Base-by-base conservation (phyloP, 1,140 invertebrate genomes). In the Tetraneura akinire region DNA sequence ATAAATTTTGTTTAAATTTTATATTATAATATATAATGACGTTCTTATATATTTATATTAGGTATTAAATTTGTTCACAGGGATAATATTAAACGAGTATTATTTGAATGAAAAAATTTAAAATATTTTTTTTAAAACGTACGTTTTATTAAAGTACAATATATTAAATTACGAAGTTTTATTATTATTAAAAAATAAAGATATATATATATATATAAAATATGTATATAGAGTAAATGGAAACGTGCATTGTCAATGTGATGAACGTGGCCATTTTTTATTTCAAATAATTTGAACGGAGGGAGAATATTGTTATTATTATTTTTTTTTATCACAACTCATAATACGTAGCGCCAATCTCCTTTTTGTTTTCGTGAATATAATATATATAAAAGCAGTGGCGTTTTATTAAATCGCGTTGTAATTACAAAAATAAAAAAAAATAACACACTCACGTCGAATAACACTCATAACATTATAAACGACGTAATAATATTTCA, bases 111-210 rank as follows among this genome's bases (percentile, higher is more conserved):
- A n/a, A n/a, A n/a, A n/a, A n/a, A n/a, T n/a, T n/a, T n/a, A n/a
- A n/a, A n/a, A n/a, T n/a, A n/a, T n/a, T n/a, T n/a, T n/a, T n/a
- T n/a, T n/a, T n/a, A n/a, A n/a, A n/a, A n/a, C n/a, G n/a, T n/a
- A n/a, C n/a, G n/a, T n/a, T 64, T 64, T 66, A 42, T 42, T 66
- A 66, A 66, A 66, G 37, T 37, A 62, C 32, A 16, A 9, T 64
- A 32, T 18, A 10, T 10, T 18, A 32, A 18, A 16, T 37, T 18
- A 26, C 3, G 32, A 37, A 3, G 9, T 64, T 64, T 64, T 37
- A 64, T 18, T 37, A 29, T 64, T 64, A 10, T n/a, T n/a, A n/a
- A n/a, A n/a, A n/a, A n/a, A n/a, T n/a, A n/a, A n/a, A n/a, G n/a
- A n/a, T n/a, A n/a, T n/a, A n/a, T n/a, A n/a, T n/a, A n/a, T n/a